A percentile compares a stretch with the other conserved stretches of the same genome.
Evolutionary conservation across 2,797 vertebrate genomes (phyloP).

Genomic region (Oryzias sinensis): DNA sequence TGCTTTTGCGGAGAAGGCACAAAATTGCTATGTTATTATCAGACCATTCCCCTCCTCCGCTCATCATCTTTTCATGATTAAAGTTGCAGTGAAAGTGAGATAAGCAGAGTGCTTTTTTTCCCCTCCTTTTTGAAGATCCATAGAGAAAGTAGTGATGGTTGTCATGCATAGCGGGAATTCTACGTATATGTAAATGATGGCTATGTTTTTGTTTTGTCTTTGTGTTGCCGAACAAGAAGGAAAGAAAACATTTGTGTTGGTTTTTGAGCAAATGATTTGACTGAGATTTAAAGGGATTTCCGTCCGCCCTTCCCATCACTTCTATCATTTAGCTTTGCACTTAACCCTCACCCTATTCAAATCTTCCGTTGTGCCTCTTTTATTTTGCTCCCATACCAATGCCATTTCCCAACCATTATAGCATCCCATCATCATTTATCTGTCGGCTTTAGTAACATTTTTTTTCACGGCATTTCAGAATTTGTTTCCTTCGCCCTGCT

Average conservation of each 20-base stretch:
- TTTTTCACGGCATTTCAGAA: slow-evolving; percentile 37
- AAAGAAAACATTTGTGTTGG: slow-evolving; percentile 10
- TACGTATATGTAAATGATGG: slow-evolving; percentile 8
- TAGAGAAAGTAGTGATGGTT: slow-evolving; percentile 38
- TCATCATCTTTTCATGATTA: slow-evolving; percentile 63
- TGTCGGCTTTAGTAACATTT: slow-evolving; percentile 38
- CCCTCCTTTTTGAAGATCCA: slow-evolving; percentile 17
- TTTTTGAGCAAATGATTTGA: slow-evolving; percentile 41
- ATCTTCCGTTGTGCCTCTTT: slow-evolving; percentile 35
- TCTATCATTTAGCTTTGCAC: slow-evolving; percentile 38
- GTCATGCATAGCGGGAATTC: slow-evolving; percentile 21
- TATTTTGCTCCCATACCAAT: slow-evolving; percentile 22
- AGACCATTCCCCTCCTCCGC: slow-evolving; percentile 43
- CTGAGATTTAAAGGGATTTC: slow-evolving; percentile 43
- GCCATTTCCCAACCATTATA: slow-evolving; percentile 29
- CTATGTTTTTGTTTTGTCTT: slow-evolving; percentile 5
- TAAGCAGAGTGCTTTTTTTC: slow-evolving; percentile 27
- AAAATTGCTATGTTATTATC: slow-evolving; percentile 72
- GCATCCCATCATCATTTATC: slow-evolving; percentile 30
- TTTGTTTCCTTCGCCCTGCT: slow-evolving; percentile 26
- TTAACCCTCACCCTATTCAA: slow-evolving; percentile 47
- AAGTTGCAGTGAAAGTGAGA: slow-evolving; percentile 54
- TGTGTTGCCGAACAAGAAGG: slow-evolving; percentile 4
- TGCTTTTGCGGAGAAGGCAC: slow-evolving; percentile 63
- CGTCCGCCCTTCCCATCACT: slow-evolving; percentile 25